Conservation (phyloP, 2,113 vertebrate species). For the Scophthalmus maximus region DNA sequence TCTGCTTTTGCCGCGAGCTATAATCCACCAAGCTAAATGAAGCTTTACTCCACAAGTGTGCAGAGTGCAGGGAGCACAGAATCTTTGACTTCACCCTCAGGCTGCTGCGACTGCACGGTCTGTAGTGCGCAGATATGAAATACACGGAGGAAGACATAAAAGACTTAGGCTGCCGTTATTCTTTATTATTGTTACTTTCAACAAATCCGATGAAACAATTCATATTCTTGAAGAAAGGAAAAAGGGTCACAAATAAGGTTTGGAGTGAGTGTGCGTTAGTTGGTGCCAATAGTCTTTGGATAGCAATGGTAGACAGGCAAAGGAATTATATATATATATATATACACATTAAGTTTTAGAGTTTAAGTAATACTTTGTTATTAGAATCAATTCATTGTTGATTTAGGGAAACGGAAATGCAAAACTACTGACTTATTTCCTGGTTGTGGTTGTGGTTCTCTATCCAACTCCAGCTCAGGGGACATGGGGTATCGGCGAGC, state of each 20-base stretch:
- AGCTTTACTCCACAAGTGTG: slow-evolving; percentile 46
- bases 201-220: not conserved
- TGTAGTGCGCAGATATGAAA: slow-evolving; percentile 11
- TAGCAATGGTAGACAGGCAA: no score
- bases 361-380: no score
- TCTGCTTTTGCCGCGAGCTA: not conserved
- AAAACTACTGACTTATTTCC: no score
- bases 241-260: not conserved
- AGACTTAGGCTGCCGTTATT: not conserved
- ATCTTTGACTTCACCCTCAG: slow-evolving; percentile 41
- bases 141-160: not conserved
- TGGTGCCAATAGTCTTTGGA: not conserved
- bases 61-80: slow-evolving; percentile 9
- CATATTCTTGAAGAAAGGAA: not conserved
- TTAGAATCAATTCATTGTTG: no score
- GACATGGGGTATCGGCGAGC: no score
- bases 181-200: not conserved
- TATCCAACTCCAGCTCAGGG: not conserved
- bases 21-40: slow-evolving; percentile 2
- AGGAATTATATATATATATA: no score
- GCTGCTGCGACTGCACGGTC: slow-evolving; percentile 13
- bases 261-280: not conserved
- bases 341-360: no score
- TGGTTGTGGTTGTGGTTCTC: not conserved
- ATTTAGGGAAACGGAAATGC: no score